Evolutionary conservation across 2,888 invertebrate genomes (phyloP), one percentile per base, ranked within the genome.

Genomic region (Ctenicera cuprea): DNA sequence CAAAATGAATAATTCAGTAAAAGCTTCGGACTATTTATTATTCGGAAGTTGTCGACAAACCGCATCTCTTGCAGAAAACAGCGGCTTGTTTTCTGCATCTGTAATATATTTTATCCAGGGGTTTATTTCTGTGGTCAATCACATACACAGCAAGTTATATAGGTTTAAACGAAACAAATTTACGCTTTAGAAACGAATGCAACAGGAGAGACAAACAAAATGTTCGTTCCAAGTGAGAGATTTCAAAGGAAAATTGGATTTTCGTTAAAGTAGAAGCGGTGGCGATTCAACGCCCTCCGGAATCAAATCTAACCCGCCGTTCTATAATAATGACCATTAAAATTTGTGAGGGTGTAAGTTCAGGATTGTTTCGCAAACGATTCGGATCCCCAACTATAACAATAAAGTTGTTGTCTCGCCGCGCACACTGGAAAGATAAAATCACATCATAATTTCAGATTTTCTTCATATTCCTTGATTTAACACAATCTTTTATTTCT

Each of bases 271-370:
- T 43, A 37, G 43, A 50, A 50, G 20, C 38, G 14, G 52, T 33
- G 48, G 64, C 30, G 41, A 64, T 64, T 64, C 43, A n/a, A 38
- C 62, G 43, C 62, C 37, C 64, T 64, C 45, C 48, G 30, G 64
- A 64, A 64, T 50, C 64, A 64, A 64, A 64, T 64, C 22, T 26
- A 48, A 48, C 33, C n/a, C 61, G 61, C 30, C 62, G 62, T 45
- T 45, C 48, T 64, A 48, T 18, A 64, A 30, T 64, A 64, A 64
- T 48, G 64, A 64, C 43, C 64, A 64, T 64, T 64, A 64, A 64
- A 64, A 64, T 64, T 20, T 64, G 16, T 43, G 64, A 62, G 43
- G 14, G 16, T 37, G 16, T 38, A 62, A 50, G 50, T 50, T 50
- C 50, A 50, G 50, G 50, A 50, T 50, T 50, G 45, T 45, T 62